Evolutionary conservation across 2,113 vertebrate genomes (phyloP), one percentile per base, ranked within the genome.

Genomic region (Terrapene triunguis): DNA sequence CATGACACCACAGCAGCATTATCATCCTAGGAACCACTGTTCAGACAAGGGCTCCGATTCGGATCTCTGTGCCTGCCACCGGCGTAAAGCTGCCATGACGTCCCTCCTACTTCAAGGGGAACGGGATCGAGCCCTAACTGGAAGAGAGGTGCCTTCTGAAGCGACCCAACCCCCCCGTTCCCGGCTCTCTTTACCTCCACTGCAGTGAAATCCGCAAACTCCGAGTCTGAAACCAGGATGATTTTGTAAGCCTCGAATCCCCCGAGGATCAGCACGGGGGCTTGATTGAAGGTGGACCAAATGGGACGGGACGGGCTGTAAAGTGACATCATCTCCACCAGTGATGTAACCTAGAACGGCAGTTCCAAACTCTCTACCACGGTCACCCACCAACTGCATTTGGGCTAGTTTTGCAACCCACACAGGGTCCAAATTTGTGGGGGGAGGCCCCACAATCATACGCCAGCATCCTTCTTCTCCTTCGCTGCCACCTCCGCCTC

Each of bases 261-360:
- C 0, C 98, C 98, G 4, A 98, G 97, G 38, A 98, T 97, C 25
- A 97, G 55, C 54, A 98, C 98, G 0, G 98, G 98, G 1, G 97
- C 16, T 10, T 93, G 93, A 12, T 44, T 29, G 47, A 90, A 4
- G 1, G 97, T 97, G 27, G 59, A 38, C 97, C 97, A 98, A 74
- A 98, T 57, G 1, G 98, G 97, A 22, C 96, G 95, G 0, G 98
- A 98, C 0, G 85, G 35, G 11, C 14, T 25, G 0, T 12, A 27
- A 51, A 78, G 2, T 6, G 87, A 85, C 48, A 97, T 5, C 50
- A 90, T 14, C 13, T 4, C 1, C 8, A 11, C 72, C 38, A 93
- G 9, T 6, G 2, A 4, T 5, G 35, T 1, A 32, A 89, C 3
- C 92, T 93, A 21, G 29, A 69, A 8, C 5, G 59, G 21, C 17